Percentiles rank a stretch among this genome's conserved stretches.
Evolutionary conservation across 2,797 vertebrate species (phyloP).

Genomic region (Acipenser oxyrinchus): DNA sequence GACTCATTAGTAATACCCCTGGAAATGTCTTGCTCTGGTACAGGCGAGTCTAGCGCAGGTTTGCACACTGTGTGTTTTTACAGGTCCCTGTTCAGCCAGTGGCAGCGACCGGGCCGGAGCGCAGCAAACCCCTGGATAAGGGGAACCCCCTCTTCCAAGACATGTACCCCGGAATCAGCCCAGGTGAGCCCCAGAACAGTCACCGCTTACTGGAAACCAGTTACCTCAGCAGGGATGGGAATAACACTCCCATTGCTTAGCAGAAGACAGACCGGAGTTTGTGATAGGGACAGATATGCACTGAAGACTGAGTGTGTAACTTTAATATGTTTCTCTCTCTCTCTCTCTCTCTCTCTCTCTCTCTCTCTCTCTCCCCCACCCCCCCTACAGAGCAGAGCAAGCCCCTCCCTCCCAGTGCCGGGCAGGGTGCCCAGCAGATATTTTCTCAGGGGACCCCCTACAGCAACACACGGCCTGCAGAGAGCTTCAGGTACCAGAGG

Average conservation of each 20-base stretch:
- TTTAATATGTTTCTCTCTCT: neutral
- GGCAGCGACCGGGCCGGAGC: constrained; percentile 57
- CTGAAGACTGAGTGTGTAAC: constrained; percentile 6
- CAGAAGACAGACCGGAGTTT: no score
- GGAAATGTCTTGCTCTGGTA: neutral
- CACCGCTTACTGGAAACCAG: neutral
- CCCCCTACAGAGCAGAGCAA: constrained; percentile 70
- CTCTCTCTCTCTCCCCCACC: no score
- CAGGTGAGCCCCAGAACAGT: constrained; percentile 27
- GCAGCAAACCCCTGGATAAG: constrained; percentile 75
- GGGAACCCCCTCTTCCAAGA: constrained; percentile 65
- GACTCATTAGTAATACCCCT: neutral
- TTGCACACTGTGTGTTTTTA: neutral
- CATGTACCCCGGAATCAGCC: constrained; percentile 48
- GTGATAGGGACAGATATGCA: neutral
- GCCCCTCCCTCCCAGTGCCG: constrained; percentile 63
- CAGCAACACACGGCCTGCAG: constrained; percentile 51
- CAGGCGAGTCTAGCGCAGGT: neutral
- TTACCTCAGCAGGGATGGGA: neutral
- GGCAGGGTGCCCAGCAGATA: constrained; percentile 66
- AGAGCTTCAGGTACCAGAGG: constrained; percentile 72
- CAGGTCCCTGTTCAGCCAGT: constrained; percentile 74
- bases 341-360: neutral
- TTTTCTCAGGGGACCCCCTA: constrained; percentile 72
- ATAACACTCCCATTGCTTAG: neutral